A percentile compares a stretch with the other conserved stretches of the same genome.
Evolutionary conservation across 2,888 invertebrate genomes (phyloP).

Genomic region (Pseudococcus viburni): DNA sequence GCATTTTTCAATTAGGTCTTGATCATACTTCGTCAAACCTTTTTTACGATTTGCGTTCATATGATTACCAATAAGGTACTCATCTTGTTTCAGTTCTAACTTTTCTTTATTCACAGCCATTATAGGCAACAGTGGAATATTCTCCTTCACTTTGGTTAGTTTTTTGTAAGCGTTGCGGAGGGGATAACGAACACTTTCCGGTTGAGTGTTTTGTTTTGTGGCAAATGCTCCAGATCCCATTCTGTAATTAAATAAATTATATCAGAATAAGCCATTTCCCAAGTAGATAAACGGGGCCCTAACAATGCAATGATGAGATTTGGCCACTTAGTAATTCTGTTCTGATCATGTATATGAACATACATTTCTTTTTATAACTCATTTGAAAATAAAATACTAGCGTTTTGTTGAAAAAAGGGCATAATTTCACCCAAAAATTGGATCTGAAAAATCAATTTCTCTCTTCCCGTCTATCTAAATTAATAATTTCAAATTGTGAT

Average conservation of each 20-base stretch:
- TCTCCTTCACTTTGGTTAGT: slow-evolving; percentile 55
- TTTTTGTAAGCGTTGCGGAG: slow-evolving; percentile 62
- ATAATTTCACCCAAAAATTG: too few species aligned
- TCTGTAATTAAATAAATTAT: slow-evolving; percentile 2
- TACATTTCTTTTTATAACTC: too few species aligned
- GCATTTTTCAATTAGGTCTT: slow-evolving; percentile 62
- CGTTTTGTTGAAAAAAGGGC: too few species aligned
- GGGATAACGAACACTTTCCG: slow-evolving; percentile 61
- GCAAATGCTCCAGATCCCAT: slow-evolving; percentile 58
- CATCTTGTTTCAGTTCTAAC: slow-evolving; percentile 28
- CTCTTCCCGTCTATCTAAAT: too few species aligned
- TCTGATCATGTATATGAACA: too few species aligned
- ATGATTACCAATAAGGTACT: not conserved
- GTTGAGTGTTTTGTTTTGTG: slow-evolving; percentile 57
- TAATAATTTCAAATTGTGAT: too few species aligned
- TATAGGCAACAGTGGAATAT: slow-evolving; percentile 25
- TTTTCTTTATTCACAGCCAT: slow-evolving; percentile 50
- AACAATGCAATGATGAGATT: too few species aligned
- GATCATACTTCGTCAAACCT: slow-evolving; percentile 61
- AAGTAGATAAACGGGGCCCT: too few species aligned
- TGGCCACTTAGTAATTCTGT: too few species aligned
- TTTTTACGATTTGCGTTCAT: slow-evolving; percentile 48
- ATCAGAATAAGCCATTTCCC: not conserved
- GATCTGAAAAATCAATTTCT: too few species aligned
- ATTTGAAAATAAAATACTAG: too few species aligned